These are phyloP conservation scores for Gorsachius magnificus DNA, from an alignment of 2,797 vertebrate genomes.

Conservation along the genomic window DNA sequence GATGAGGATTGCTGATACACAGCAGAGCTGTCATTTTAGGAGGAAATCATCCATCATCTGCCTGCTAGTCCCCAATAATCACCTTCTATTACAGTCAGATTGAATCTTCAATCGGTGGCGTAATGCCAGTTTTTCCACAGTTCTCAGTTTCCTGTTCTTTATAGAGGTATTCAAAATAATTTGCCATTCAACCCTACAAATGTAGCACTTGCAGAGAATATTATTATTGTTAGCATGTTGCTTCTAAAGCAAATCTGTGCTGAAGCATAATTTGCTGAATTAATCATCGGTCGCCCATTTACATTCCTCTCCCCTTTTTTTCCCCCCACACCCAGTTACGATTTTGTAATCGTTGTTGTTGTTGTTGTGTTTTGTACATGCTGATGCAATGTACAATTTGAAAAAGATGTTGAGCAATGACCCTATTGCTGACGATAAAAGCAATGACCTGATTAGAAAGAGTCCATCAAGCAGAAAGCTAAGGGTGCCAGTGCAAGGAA, in stretches of 20 bases:
- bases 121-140: conserved; percentile 73
- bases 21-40: conserved; percentile 79
- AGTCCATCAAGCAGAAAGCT: conserved; percentile 56
- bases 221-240: conserved; percentile 72
- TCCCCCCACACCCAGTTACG: neutral
- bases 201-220: conserved; percentile 69
- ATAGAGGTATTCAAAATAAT: conserved; percentile 79
- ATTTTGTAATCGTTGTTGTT: neutral
- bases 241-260: conserved; percentile 48
- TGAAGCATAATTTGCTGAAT: conserved; percentile 2
- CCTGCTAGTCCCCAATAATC: conserved; percentile 80
- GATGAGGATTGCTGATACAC: conserved; percentile 55
- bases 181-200: conserved; percentile 73
- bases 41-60: conserved; percentile 82
- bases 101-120: conserved; percentile 77
- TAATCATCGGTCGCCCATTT: conserved; percentile 29
- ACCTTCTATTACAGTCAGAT: conserved; percentile 80
- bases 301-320: neutral
- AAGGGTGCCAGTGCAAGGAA: conserved; percentile 32
- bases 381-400: conserved; percentile 41
- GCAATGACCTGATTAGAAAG: conserved; percentile 64
- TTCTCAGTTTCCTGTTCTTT: conserved; percentile 78
- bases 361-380: conserved; percentile 24
- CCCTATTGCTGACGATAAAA: conserved; percentile 58
- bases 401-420: conserved; percentile 63